Evolutionary conservation across 2,113 vertebrate species (phyloP), one percentile per base, ranked within the genome.

Genomic region (Sinocyclocheilus anshuiensis): DNA sequence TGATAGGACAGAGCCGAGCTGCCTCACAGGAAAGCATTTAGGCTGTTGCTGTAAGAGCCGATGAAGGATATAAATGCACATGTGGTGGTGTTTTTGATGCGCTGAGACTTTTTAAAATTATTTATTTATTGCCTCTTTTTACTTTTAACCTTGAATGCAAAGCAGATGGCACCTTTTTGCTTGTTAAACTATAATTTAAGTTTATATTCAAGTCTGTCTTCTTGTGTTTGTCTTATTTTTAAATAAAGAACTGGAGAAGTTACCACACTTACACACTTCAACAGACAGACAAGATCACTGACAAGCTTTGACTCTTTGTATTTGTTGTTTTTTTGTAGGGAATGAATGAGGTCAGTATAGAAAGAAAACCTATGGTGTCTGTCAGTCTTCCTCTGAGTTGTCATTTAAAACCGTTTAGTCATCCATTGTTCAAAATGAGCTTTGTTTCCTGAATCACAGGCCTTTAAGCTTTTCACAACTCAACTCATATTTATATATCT

Each of bases 401-500:
- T 92, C 88, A 91, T 93, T 93, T 93, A 89, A 85, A 86, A 88
- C 87, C 89, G 87, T 94, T 93, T 93, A 94, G 91, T 90, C 88
- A 89, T 88, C 84, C 84, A 86, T 67, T 78, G 53, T 91, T 92
- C 90, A 91, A 86, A 91, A 91, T 90, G 74, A 88, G 81, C 82
- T 83, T 90, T 77, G 83, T 85, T 91, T 86, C 88, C 88, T 86
- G 86, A 86, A 88, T 88, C 84, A 83, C 82, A 88, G 93, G 85
- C 93, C 91, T 89, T 90, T 89, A 81, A 83, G 59, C 92, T 88
- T 92, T 92, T 87, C 67, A 88, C 91, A 90, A 92, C 93, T 93
- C 92, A 93, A 90, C 91, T 93, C 91, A 89, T 93, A 92, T 94
- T 94, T 93, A 94, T 93, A 92, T 91, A 92, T 88, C 93, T 94